A percentile compares a stretch with the other conserved stretches of the same genome.
Conservation (phyloP, 35 echinoderm and acorn worm species). For the Heliocidaris erythrogramma region DNA sequence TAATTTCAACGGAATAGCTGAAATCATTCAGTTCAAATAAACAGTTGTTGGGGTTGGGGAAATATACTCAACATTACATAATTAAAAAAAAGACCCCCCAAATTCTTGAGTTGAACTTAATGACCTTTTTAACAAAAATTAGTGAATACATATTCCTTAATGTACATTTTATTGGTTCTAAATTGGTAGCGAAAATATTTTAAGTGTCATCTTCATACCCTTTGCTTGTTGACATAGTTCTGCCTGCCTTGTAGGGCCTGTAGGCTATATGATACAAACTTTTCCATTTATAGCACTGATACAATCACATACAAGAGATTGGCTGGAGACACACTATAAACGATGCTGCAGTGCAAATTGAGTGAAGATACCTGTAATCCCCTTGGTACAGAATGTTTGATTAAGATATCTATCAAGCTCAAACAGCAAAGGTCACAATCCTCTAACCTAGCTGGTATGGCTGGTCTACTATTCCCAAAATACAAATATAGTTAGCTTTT, state of each 20-base stretch:
- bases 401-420: background rate
- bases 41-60: too few relatives aligned
- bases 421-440: slow-evolving; percentile 1
- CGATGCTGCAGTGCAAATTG: background rate
- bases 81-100: too few relatives aligned
- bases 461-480: background rate
- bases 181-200: too few relatives aligned
- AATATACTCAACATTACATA: too few relatives aligned
- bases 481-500: too few relatives aligned
- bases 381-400: background rate
- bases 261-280: background rate
- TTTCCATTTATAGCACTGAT: background rate
- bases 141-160: too few relatives aligned
- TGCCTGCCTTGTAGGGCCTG: background rate
- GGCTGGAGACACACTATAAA: background rate
- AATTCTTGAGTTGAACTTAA: too few relatives aligned
- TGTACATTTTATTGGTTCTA: too few relatives aligned
- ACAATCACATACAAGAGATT: background rate
- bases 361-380: background rate
- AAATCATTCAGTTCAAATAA: too few relatives aligned
- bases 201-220: background rate
- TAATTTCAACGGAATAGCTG: too few relatives aligned
- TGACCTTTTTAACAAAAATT: too few relatives aligned
- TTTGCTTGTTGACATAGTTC: background rate
- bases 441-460: background rate